These are phyloP conservation scores for Piaya cayana DNA, from an alignment of 2,113 vertebrate genomes.

Conservation along the genomic window DNA sequence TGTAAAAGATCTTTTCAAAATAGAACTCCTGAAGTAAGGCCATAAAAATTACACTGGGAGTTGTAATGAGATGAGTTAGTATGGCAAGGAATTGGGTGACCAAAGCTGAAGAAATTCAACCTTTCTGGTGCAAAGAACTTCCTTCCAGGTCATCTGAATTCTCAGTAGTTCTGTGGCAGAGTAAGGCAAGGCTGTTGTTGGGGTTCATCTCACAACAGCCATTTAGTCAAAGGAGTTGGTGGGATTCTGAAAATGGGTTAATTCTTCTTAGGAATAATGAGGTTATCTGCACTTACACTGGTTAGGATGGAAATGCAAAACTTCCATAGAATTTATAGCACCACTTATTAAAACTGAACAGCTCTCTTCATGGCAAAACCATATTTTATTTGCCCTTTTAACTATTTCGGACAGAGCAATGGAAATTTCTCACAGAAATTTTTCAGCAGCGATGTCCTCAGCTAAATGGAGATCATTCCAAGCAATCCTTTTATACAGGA, in stretches of 20 bases:
- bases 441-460: neutral
- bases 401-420: neutral
- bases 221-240: neutral
- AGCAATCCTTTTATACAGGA: constrained; percentile 16
- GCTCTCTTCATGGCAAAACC: neutral
- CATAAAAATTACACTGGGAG: neutral
- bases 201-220: neutral
- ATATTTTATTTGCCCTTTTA: neutral
- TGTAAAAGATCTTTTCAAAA: neutral
- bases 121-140: neutral
- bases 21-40: neutral
- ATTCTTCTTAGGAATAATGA: neutral
- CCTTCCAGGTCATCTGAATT: neutral
- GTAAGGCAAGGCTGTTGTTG: neutral
- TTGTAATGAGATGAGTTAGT: neutral
- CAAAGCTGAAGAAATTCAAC: neutral
- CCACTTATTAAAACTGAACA: neutral
- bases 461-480: constrained; percentile 1
- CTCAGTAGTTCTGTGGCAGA: neutral
- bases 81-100: neutral
- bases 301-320: neutral
- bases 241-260: neutral
- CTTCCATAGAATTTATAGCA: neutral
- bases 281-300: neutral
- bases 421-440: constrained; percentile 1